These are phyloP conservation scores for Hipposideros armiger DNA, from an alignment of 2,113 vertebrate genomes.

Conservation along the genomic window DNA sequence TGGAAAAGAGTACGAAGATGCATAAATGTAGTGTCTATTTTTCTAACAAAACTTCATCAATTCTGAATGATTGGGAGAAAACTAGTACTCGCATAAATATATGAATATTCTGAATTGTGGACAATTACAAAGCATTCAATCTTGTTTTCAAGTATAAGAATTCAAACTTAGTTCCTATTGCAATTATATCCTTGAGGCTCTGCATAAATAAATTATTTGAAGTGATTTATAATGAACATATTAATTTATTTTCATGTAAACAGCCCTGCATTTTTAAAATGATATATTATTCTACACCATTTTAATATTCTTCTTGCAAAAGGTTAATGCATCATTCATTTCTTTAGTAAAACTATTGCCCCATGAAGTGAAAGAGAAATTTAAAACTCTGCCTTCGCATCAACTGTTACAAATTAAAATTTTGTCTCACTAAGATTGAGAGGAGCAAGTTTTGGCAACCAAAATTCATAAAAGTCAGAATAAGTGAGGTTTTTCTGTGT, in stretches of 20 bases:
- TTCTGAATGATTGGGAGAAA: not conserved
- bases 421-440: not conserved
- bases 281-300: not conserved
- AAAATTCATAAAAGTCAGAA: not conserved
- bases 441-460: not conserved
- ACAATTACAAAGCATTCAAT: constrained; percentile 6
- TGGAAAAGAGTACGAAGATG: not conserved
- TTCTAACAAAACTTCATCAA: not conserved
- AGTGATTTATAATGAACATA: not conserved
- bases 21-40: not conserved
- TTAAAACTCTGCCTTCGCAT: not conserved
- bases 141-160: constrained; percentile 15
- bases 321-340: not conserved
- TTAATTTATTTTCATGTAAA: constrained; percentile 58
- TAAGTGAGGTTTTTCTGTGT: constrained; percentile 24
- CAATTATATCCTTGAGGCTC: not conserved
- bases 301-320: constrained; percentile 22
- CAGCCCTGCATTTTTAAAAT: not conserved
- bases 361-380: not conserved
- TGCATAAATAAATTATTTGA: constrained; percentile 46
- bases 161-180: constrained; percentile 12
- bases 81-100: not conserved
- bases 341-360: not conserved
- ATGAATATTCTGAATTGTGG: not conserved
- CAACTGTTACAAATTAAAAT: not conserved